These are phyloP conservation scores for Hypena proboscidalis DNA, from an alignment of 2,888 invertebrate genomes.

Conservation along the genomic window DNA sequence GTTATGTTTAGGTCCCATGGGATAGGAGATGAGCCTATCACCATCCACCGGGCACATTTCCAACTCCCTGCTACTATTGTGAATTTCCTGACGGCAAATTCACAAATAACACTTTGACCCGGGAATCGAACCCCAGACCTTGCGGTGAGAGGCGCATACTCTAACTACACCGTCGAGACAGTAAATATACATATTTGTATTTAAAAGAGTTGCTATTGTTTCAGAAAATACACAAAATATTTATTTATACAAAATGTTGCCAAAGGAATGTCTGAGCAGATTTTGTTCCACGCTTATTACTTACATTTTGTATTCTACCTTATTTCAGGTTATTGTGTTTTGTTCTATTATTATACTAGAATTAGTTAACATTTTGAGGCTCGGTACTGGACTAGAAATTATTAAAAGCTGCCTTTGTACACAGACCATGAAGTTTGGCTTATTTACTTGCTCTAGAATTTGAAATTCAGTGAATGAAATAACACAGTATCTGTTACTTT, in stretches of 20 bases:
- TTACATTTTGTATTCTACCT: constrained; percentile 1
- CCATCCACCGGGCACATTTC: no score
- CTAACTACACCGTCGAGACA: no score
- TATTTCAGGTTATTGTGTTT: background rate
- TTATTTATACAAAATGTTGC: constrained; percentile 1
- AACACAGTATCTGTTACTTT: no score
- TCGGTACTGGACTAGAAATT: background rate
- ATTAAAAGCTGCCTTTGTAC: background rate
- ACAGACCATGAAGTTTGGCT: background rate
- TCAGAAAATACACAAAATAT: constrained; percentile 1
- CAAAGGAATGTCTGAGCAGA: constrained; percentile 1
- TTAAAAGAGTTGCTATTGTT: constrained; percentile 25
- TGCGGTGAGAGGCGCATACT: no score
- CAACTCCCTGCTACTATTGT: no score
- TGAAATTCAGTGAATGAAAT: no score
- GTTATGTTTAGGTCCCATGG: no score
- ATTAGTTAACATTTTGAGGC: constrained; percentile 2
- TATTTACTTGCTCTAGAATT: background rate
- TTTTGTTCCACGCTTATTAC: constrained; percentile 5
- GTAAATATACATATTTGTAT: constrained; percentile 10
- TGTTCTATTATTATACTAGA: background rate
- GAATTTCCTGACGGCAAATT: no score
- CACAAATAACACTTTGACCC: no score
- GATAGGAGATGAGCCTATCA: no score
- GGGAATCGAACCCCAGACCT: no score